A percentile compares a stretch with the other conserved stretches of the same genome.
Conservation (phyloP, 2,797 vertebrate genomes). For the Gymnodraco acuticeps region DNA sequence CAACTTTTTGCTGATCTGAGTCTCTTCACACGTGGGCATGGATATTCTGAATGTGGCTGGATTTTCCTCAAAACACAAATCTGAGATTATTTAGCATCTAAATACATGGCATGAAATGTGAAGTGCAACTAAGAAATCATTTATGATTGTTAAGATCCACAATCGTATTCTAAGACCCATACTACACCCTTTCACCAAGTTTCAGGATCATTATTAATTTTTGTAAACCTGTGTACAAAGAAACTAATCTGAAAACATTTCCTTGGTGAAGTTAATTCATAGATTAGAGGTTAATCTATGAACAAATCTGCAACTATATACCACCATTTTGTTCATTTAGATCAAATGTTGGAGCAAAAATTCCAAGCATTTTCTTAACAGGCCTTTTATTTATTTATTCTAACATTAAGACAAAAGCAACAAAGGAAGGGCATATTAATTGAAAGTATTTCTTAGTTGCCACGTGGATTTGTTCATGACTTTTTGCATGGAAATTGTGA, state of each 20-base stretch:
- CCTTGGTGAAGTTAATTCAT: too few species aligned
- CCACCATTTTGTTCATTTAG: too few species aligned
- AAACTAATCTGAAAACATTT: too few species aligned
- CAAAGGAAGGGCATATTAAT: not conserved
- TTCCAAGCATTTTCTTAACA: too few species aligned
- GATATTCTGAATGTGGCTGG: constrained; percentile 25
- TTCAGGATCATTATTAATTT: too few species aligned
- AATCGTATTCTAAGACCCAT: too few species aligned
- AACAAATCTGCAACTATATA: not conserved
- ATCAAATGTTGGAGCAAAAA: too few species aligned
- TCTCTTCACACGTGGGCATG: constrained; percentile 25
- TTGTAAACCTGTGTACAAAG: too few species aligned
- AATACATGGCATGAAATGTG: not conserved
- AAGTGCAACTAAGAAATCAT: not conserved
- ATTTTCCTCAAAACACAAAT: constrained; percentile 49
- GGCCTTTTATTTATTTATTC: not conserved
- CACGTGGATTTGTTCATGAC: not conserved
- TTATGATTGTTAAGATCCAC: too few species aligned
- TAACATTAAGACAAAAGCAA: not conserved
- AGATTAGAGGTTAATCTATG: not conserved
- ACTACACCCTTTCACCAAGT: too few species aligned
- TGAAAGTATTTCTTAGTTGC: too few species aligned
- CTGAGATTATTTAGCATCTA: constrained; percentile 6
- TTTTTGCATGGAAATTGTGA: not conserved
- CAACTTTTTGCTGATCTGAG: not conserved